Conservation (phyloP, 2,888 invertebrate species). For the Tetragonisca angustula region DNA sequence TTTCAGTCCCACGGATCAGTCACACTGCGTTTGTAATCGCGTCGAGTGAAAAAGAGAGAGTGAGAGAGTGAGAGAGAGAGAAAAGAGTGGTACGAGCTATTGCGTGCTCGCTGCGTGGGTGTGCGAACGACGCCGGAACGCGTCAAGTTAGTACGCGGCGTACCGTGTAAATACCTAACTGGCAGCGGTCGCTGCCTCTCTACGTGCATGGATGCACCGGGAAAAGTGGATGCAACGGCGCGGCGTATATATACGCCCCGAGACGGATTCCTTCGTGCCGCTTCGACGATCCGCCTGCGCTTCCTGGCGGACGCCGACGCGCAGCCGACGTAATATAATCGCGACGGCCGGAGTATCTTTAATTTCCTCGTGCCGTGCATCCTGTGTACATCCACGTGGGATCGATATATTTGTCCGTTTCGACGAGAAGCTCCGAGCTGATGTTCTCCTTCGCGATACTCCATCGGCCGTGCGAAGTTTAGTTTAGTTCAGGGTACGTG, state of each 20-base stretch:
- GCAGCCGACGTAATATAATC: slow-evolving; percentile 18
- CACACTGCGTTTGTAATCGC: slow-evolving; percentile 30
- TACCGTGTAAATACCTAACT: slow-evolving; percentile 69
- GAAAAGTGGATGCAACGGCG: slow-evolving; percentile 55
- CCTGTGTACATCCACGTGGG: background rate
- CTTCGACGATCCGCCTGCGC: slow-evolving; percentile 11
- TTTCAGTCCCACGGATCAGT: slow-evolving; percentile 65
- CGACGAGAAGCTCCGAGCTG: background rate
- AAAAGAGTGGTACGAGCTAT: slow-evolving; percentile 6
- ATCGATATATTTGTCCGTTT: background rate
- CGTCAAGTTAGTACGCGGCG: slow-evolving; percentile 59
- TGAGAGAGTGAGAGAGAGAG: background rate
- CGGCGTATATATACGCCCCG: background rate
- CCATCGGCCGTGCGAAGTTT: background rate
- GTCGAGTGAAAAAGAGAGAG: background rate
- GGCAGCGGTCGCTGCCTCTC: slow-evolving; percentile 40
- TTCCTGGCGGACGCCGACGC: slow-evolving; percentile 4
- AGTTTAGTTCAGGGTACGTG: background rate
- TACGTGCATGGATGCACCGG: slow-evolving; percentile 39
- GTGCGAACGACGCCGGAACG: slow-evolving; percentile 56
- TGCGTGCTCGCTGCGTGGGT: slow-evolving; percentile 60
- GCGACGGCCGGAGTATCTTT: slow-evolving; percentile 15
- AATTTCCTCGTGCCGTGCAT: slow-evolving; percentile 32
- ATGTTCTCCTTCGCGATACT: background rate
- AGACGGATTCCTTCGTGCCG: slow-evolving; percentile 42